Evolutionary conservation across 2,888 invertebrate genomes (phyloP).

Genomic region (Boloria selene): DNA sequence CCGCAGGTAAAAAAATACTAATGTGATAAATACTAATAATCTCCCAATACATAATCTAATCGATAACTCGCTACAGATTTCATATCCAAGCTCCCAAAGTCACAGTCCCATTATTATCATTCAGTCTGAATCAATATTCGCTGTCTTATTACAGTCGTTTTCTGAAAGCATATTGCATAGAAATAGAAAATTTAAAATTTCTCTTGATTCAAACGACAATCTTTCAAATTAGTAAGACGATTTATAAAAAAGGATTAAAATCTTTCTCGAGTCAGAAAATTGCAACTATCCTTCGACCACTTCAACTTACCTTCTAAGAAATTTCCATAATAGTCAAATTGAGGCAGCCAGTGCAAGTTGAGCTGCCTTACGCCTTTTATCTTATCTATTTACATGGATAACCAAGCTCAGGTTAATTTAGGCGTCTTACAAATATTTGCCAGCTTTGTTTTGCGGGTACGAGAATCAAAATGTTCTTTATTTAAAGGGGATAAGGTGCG

Average conservation of each 20-base stretch:
- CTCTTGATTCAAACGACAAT: slow-evolving; percentile 10
- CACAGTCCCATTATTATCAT: too few species aligned
- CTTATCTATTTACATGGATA: slow-evolving; percentile 10
- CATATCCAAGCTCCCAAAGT: too few species aligned
- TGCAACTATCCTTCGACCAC: slow-evolving; percentile 36
- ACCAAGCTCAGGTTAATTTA: slow-evolving; percentile 41
- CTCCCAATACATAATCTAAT: too few species aligned
- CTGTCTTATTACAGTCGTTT: too few species aligned
- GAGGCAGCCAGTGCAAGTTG: slow-evolving; percentile 39
- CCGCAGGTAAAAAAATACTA: too few species aligned
- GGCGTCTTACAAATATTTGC: slow-evolving; percentile 35
- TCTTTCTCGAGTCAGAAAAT: slow-evolving; percentile 29
- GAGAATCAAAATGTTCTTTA: slow-evolving; percentile 21
- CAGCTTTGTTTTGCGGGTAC: slow-evolving; percentile 14
- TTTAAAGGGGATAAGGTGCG: slow-evolving; percentile 16
- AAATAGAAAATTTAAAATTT: slow-evolving; percentile 12
- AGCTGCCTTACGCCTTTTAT: slow-evolving; percentile 24
- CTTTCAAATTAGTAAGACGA: slow-evolving; percentile 25
- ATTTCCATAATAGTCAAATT: slow-evolving; percentile 45
- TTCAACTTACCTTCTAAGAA: slow-evolving; percentile 34
- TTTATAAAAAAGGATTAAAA: slow-evolving; percentile 33
- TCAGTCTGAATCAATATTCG: too few species aligned
- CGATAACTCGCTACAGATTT: too few species aligned
- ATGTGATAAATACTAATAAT: too few species aligned
- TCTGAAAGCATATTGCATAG: not conserved